Evolutionary conservation across 2,797 vertebrate species (phyloP), one percentile per base, ranked within the genome.

Genomic region (Gallinago nigripennis): DNA sequence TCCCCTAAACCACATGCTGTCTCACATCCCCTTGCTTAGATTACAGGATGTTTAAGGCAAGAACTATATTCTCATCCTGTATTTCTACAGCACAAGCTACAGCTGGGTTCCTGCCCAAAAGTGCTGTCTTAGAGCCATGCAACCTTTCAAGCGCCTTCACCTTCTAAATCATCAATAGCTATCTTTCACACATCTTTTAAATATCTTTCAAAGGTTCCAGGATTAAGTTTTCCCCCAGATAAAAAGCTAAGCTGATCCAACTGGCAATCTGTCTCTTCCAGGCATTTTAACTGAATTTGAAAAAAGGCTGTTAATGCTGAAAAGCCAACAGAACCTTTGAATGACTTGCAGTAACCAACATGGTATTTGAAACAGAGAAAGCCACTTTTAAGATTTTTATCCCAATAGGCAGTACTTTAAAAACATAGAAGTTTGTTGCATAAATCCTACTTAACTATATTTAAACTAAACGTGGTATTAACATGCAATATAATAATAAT

Each of bases 11-110:
- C 87, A 88, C 91, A 54, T 50, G 79, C 43, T 71, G 76, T 90
- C 85, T 95, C 87, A 75, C 80, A 94, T 86, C 90, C 82, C 93
- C 37, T 78, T 58, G 45, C 92, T 81, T 64, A 64, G 85, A 80
- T 82, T 45, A 71, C 76, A 85, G 76, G 72, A 91, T 90, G 85
- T 61, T 94, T 69, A 83, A 94, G 33, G 41, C 82, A 76, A 81
- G 83, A 94, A 78, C 63, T 46, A 12, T 28, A 30, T 27, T 90
- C 69, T 81, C 61, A 68, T 30, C 61, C 82, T 61, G 41, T 53
- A 23, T 31, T 89, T 66, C 84, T 66, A 33, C 24, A 81, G 65
- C 53, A 37, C 46, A 25, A 30, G 45, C 53, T 86, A 51, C 48
- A 43, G n/a, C 30, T 19, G 25, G 27, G 50, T 61, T 82, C 85